These are phyloP conservation scores for Pelochelys cantorii DNA, from an alignment of 2,797 vertebrate genomes.

Conservation along the genomic window DNA sequence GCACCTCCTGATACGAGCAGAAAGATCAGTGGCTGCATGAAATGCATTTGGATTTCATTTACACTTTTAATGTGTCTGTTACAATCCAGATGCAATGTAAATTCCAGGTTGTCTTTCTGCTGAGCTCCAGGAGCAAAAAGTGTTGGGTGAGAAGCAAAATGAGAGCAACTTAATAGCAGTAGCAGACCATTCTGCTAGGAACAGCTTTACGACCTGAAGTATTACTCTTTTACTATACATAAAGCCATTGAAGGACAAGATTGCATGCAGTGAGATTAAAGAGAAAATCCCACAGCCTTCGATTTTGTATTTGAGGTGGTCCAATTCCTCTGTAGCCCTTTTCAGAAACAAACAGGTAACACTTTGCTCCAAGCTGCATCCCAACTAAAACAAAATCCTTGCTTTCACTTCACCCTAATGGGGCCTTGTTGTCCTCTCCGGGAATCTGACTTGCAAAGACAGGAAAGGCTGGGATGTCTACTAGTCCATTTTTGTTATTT, in stretches of 20 bases:
- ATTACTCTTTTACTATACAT: slow-evolving; percentile 56
- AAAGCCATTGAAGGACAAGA: not conserved
- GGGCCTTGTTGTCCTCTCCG: not conserved
- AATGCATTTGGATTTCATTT: slow-evolving; percentile 40
- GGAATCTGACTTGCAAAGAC: slow-evolving; percentile 44
- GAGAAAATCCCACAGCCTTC: slow-evolving; percentile 40
- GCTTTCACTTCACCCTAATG: not conserved
- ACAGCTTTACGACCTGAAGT: slow-evolving; percentile 40
- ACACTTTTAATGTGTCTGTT: slow-evolving; percentile 45
- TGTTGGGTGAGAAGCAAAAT: slow-evolving; percentile 49
- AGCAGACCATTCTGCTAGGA: slow-evolving; percentile 45
- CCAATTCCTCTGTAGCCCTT: not conserved
- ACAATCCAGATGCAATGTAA: slow-evolving; percentile 40
- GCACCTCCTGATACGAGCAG: not conserved
- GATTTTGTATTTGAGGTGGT: not conserved
- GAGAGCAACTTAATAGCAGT: slow-evolving; percentile 33
- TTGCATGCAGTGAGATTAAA: slow-evolving; percentile 52
- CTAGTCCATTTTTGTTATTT: not conserved
- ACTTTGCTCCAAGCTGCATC: not conserved
- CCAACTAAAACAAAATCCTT: fast-evolving
- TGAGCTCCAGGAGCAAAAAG: slow-evolving; percentile 48
- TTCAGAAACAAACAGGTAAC: not conserved
- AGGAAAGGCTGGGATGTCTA: not conserved
- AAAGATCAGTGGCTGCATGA: slow-evolving; percentile 37
- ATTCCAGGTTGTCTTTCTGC: slow-evolving; percentile 39